Percentiles rank a stretch among this genome's conserved stretches.
Conservation (phyloP, 2,797 vertebrate genomes). For the Chelmon rostratus region DNA sequence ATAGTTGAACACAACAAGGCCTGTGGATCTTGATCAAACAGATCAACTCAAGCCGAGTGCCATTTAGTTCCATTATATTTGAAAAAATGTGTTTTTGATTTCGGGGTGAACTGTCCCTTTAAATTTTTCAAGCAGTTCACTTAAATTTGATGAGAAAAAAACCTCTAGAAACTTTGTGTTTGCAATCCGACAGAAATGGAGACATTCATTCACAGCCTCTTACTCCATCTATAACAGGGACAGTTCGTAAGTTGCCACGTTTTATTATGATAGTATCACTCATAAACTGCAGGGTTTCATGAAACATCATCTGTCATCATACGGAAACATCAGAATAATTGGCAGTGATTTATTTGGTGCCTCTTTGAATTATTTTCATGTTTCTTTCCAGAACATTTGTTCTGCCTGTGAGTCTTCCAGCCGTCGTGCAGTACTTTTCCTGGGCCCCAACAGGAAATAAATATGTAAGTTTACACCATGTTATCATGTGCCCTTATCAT, state of each 20-base stretch:
- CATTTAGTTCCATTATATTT: no score
- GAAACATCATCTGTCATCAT: background rate
- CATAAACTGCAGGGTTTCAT: background rate
- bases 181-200: conserved; percentile 90
- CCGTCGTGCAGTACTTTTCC: conserved; percentile 89
- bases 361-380: background rate
- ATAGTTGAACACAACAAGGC: no score
- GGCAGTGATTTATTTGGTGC: background rate
- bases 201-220: conserved; percentile 94
- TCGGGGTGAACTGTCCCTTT: no score
- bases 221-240: conserved; percentile 92
- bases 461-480: conserved; percentile 87
- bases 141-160: background rate
- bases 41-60: no score
- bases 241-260: conserved; percentile 85
- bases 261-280: background rate
- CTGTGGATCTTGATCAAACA: no score
- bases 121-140: no score
- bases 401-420: conserved; percentile 86
- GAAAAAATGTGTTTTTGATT: no score
- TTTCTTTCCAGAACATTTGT: conserved; percentile 88
- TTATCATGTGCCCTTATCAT: background rate
- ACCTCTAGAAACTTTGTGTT: conserved; percentile 30
- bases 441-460: conserved; percentile 92
- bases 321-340: background rate